Base-by-base conservation (phyloP, 2,113 vertebrate species). In the Gambusia affinis region DNA sequence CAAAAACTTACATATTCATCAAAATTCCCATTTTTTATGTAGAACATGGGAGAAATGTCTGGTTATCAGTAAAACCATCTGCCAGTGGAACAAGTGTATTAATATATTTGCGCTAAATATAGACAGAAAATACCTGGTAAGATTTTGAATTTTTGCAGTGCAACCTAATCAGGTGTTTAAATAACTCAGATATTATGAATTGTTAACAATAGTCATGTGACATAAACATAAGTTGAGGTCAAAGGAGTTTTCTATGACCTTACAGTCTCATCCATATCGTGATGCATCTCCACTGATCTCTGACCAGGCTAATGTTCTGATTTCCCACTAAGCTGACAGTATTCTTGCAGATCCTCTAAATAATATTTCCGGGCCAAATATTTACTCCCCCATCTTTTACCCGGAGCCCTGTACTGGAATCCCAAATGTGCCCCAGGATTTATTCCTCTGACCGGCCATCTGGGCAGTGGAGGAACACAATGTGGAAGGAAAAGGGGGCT, bases 371-470 rank as follows among this genome's bases (percentile, higher is more conserved):
- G 15, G 77, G 64, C 57, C 73, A 22, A 47, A 64, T 64, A 77
- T 60, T 30, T 39, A 11, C 69, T 75, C 73, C 72, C 73, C 63
- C 75, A 65, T 78, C 78, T 84, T 84, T 76, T 31, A 57, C 79
- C 78, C 79, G 64, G 8, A 70, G 81, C 82, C 87, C 85, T 89
- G 89, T 85, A 75, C 31, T 66, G 90, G 89, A 93, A 92, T 93
- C 88, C 75, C 78, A 89, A 85, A 89, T 85, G 85, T 84, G 70
- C 87, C 82, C 85, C 80, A 82, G 87, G 83, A 84, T 84, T 81
- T 76, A 84, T 89, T 92, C 90, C 88, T 79, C 87, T 85, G 75
- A 79, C 85, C 66, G 90, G 82, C 92, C 92, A 93, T 93, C 92
- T 92, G 90, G 92, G 91, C 90, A 91, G 88, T 93, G 87, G 79